Evolutionary conservation across 30 jellyfish, hydroid and myxozoan species (phyloP).

Genomic region (Chrysaora quinquecirrha): DNA sequence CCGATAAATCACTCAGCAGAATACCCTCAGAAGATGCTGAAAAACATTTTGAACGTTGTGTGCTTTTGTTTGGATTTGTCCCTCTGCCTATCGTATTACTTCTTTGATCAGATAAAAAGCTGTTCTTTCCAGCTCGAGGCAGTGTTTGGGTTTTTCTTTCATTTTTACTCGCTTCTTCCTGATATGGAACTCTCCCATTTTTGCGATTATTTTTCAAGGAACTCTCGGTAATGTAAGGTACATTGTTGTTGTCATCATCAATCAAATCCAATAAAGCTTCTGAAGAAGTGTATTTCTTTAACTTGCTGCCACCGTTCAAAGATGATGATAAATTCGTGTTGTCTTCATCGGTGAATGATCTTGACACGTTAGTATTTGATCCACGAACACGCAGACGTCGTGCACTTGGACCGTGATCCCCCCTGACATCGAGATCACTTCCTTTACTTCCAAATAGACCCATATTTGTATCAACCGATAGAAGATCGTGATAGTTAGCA

Average conservation of each 20-base stretch:
- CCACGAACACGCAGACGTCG: slow-evolving; percentile 74
- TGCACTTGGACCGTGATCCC: slow-evolving; percentile 75
- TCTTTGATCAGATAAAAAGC: slow-evolving; percentile 2
- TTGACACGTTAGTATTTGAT: slow-evolving; percentile 46
- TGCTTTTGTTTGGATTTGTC: slow-evolving; percentile 8
- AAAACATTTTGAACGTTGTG: slow-evolving; percentile 9
- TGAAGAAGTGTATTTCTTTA: neutral
- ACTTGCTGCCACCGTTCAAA: neutral
- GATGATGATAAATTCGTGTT: neutral
- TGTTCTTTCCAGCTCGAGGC: neutral
- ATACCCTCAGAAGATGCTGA: slow-evolving; percentile 33
- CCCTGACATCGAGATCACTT: slow-evolving; percentile 25
- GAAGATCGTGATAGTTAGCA: slow-evolving; percentile 16
- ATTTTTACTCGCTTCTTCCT: neutral
- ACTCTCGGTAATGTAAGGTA: neutral
- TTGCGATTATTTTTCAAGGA: neutral
- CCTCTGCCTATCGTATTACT: slow-evolving; percentile 1
- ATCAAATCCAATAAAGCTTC: neutral
- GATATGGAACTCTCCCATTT: neutral
- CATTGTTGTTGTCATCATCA: neutral
- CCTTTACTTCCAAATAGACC: slow-evolving; percentile 84
- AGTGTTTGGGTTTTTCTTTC: slow-evolving; percentile 37
- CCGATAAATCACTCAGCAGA: slow-evolving; percentile 49
- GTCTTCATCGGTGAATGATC: slow-evolving; percentile 4
- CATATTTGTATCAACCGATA: slow-evolving; percentile 47